Evolutionary conservation across 2,113 vertebrate genomes (phyloP).

Genomic region (Macrotus californicus): DNA sequence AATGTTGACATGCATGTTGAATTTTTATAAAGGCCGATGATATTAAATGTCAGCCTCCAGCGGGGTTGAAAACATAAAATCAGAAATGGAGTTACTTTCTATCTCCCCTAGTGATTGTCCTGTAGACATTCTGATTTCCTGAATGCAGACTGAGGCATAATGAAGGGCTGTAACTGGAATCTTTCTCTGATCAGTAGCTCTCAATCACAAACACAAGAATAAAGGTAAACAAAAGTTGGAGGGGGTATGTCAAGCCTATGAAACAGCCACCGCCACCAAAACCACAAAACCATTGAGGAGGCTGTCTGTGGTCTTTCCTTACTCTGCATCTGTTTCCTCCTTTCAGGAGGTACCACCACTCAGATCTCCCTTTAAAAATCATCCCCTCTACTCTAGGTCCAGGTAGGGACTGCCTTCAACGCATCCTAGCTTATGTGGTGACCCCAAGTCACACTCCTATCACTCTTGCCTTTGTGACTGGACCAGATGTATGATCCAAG

Average conservation of each 20-base stretch:
- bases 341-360: neutral
- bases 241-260: neutral
- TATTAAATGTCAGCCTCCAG: conserved; percentile 42
- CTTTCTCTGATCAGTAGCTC: neutral
- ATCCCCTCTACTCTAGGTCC: neutral
- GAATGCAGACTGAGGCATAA: conserved; percentile 11
- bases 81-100: neutral
- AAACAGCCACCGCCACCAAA: neutral
- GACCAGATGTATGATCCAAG: neutral
- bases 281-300: neutral
- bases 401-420: neutral
- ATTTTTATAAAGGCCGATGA: conserved; percentile 26
- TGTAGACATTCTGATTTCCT: neutral
- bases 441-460: no score
- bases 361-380: neutral
- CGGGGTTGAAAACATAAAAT: neutral
- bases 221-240: neutral
- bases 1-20: conserved; percentile 3
- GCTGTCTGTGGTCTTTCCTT: neutral
- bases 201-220: neutral
- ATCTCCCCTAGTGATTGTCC: neutral
- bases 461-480: neutral
- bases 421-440: neutral
- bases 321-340: neutral
- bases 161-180: neutral